phyloP scores from a whole-genome alignment of 2,113 vertebrate genomes.

The Ctenodactylus gundi region DNA sequence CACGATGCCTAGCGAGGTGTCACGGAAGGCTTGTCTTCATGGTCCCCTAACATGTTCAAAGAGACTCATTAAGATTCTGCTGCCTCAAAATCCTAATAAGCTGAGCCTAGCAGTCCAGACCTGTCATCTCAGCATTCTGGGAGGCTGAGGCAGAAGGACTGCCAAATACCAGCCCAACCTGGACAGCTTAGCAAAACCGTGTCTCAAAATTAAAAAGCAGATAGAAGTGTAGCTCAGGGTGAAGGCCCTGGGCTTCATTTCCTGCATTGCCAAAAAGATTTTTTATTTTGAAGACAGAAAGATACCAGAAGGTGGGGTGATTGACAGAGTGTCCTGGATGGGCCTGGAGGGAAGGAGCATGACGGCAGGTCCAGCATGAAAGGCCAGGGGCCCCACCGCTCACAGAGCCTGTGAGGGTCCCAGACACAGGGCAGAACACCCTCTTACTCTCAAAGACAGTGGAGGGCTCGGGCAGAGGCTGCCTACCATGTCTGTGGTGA shows the following conservation, averaged over 20 bases:
- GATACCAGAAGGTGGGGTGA: neutral
- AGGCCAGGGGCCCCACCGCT: neutral
- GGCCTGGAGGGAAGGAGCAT: neutral
- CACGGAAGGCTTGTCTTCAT: neutral
- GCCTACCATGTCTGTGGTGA: accelerated
- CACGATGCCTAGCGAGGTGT: neutral
- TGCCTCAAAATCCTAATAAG: neutral
- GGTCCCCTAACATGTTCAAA: neutral
- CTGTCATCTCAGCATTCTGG: too few species aligned
- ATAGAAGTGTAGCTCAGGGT: too few species aligned
- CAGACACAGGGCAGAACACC: neutral
- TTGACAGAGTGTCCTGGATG: neutral
- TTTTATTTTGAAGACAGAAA: neutral
- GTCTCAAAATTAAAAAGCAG: too few species aligned
- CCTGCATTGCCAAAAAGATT: too few species aligned
- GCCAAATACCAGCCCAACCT: too few species aligned
- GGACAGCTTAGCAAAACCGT: too few species aligned
- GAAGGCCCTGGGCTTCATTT: too few species aligned
- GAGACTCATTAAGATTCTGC: neutral
- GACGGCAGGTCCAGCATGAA: neutral
- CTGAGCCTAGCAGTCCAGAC: too few species aligned
- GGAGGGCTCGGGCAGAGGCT: neutral
- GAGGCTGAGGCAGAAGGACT: too few species aligned
- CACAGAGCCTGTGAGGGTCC: neutral
- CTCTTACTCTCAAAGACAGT: neutral